Base-by-base conservation (phyloP, 2,888 invertebrate species). In the Nymphalis polychloros region DNA sequence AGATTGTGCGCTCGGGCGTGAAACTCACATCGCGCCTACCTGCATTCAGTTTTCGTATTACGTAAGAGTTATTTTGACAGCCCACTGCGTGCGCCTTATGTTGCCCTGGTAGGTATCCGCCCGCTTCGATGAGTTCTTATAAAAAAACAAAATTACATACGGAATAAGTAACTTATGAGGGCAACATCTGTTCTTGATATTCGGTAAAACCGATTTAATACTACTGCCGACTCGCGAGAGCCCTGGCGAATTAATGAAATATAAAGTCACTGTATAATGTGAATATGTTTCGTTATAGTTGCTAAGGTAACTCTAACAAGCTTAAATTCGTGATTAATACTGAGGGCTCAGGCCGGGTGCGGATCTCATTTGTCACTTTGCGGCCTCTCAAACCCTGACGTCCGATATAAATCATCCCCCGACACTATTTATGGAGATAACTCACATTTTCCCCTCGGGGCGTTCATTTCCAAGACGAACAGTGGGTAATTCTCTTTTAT, bases 391-490 rank as follows among this genome's bases (percentile, higher is more conserved):
- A 78, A 78, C 79, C 75, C 74, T 74, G 79, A 73, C 76, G 76
- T 67, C 68, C 66, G 74, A 73, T 77, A 82, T 85, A 81, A 85
- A 85, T 85, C 85, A 85, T 82, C 76, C 68, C 66, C 76, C 74
- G 79, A 77, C 81, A 83, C 82, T 85, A 84, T 84, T 86, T 84
- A 84, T 79, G 82, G 78, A 81, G 79, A 83, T 81, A 81, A 80
- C 80, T 81, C 73, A 78, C 74, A 72, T 77, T 74, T 69, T 59
- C 67, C 75, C 75, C 76, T 73, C 71, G 63, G 72, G 73, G 65
- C 74, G 70, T 77, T 82, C 78, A 76, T 79, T 81, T 76, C 72
- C 63, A 67, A 76, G 79, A 80, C 77, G 75, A 78, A 73, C 78
- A 76, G 75, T 78, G 63, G 59, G 59, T 63, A 75, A 79, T 79